Evolutionary conservation across 2,797 vertebrate genomes (phyloP).

Genomic region (Crocidura indochinensis): DNA sequence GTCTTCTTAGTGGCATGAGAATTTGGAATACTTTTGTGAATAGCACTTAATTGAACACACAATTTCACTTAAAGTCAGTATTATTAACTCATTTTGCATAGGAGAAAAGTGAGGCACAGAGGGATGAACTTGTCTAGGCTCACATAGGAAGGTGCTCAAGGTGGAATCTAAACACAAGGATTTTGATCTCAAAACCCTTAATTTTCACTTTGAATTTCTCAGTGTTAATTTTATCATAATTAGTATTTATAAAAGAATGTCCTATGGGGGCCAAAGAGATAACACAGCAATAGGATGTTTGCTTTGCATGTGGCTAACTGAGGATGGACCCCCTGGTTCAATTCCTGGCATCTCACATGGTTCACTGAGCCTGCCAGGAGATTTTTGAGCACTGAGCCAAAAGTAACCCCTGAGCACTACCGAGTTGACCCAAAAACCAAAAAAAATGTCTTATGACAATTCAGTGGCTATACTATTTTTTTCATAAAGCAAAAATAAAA

Average conservation of each 20-base stretch:
- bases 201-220: neutral
- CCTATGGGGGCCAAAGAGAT: too few relatives aligned
- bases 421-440: too few relatives aligned
- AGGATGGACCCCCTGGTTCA: too few relatives aligned
- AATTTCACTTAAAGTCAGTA: neutral
- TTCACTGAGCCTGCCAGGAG: too few relatives aligned
- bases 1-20: neutral
- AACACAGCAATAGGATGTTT: too few relatives aligned
- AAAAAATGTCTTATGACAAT: too few relatives aligned
- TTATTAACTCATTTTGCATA: constrained; percentile 38
- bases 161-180: neutral
- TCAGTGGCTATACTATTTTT: neutral
- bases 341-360: too few relatives aligned
- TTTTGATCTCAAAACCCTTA: neutral
- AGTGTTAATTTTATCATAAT: neutral
- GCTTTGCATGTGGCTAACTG: too few relatives aligned
- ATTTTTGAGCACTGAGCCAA: too few relatives aligned
- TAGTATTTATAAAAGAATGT: neutral
- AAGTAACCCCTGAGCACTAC: too few relatives aligned
- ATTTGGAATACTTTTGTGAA: neutral
- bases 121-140: neutral
- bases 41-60: neutral
- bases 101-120: constrained; percentile 4
- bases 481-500: constrained; percentile 20
- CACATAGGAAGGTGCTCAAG: neutral